phyloP scores from a whole-genome alignment of 2,113 vertebrate genomes.

The Percina caprodes region DNA sequence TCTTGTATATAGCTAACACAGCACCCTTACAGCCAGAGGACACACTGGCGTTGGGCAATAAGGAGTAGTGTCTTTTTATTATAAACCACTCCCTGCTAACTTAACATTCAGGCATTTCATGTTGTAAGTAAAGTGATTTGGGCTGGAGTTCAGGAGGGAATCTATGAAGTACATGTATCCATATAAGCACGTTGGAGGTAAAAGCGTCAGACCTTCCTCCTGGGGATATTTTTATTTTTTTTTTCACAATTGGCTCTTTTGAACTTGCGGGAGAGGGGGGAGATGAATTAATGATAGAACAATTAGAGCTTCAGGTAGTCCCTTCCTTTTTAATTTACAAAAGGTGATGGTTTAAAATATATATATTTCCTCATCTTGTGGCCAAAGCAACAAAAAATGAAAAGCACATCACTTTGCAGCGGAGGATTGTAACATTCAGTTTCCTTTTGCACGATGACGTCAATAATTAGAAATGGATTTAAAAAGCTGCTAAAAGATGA shows the following conservation, averaged over 20 bases:
- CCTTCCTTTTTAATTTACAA: constrained; percentile 25
- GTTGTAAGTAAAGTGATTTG: not conserved
- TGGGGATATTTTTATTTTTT: not conserved
- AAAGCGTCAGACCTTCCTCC: not conserved
- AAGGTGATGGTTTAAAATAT: constrained; percentile 23
- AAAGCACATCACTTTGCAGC: constrained; percentile 42
- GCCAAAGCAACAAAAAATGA: constrained; percentile 36
- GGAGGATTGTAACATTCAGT: constrained; percentile 42
- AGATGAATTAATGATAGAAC: not conserved
- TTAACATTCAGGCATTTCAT: constrained; percentile 37
- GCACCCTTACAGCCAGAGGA: constrained; percentile 46
- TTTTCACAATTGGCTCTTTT: constrained; percentile 1
- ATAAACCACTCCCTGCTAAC: constrained; percentile 4
- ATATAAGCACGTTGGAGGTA: not conserved
- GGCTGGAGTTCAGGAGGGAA: constrained; percentile 15
- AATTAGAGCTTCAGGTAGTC: constrained; percentile 3
- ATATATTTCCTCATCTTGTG: constrained; percentile 64
- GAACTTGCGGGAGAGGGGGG: not conserved
- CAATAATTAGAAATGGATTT: not conserved
- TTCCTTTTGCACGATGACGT: constrained; percentile 15
- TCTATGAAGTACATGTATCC: constrained; percentile 24
- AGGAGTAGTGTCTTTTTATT: constrained; percentile 20
- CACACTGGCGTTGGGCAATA: constrained; percentile 28
- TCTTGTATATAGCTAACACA: constrained; percentile 56
- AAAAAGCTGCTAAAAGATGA: not conserved